Evolutionary conservation across 2,113 vertebrate species (phyloP), one percentile per base, ranked within the genome.

Genomic region (Vulpes vulpes): DNA sequence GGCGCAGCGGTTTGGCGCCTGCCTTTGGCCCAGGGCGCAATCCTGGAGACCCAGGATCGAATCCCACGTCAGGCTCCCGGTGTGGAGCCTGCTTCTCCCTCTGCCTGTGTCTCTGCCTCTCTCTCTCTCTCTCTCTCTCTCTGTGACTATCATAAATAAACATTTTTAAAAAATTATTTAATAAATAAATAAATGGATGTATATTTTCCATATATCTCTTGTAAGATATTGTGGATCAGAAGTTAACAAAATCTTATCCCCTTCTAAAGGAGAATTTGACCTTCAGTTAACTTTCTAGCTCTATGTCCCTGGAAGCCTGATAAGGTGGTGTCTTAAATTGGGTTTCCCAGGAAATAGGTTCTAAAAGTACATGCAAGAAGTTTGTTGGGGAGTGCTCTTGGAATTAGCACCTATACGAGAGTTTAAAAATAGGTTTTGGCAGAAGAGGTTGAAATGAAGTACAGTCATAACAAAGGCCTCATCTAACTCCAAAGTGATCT

Each of bases 181-280:
- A 35, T 35, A 35, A 35, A 35, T 35, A 35, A 35, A 35, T 67
- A 81, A 92, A 85, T 35, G 87, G 27, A 49, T 96, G 22, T 53
- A 83, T 73, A 57, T 23, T 81, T 95, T 43, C 22, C 10, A 88
- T 65, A 20, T 96, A 82, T 79, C 81, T 96, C 78, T 96, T 80
- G 1, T 8, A 94, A 85, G 51, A 30, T 93, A 5, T 53, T 80
- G 2, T n/a, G 16, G 15, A 22, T 91, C 53, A 82, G 76, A 53
- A 20, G 12, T 65, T 84, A 71, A 4, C 69, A 73, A 96, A 91
- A 69, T 3, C 20, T 10, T 76, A 93, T 96, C 27, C 2, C 74
- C 27, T 96, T 96, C 25, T 98, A 20, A 23, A 74, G 65, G 22
- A 92, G 22, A 92, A 82, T 84, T 17, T 89, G 49, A 69, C 20